Evolutionary conservation across 1,140 invertebrate genomes (phyloP).

Genomic region (Caenorhabditis tropicalis): DNA sequence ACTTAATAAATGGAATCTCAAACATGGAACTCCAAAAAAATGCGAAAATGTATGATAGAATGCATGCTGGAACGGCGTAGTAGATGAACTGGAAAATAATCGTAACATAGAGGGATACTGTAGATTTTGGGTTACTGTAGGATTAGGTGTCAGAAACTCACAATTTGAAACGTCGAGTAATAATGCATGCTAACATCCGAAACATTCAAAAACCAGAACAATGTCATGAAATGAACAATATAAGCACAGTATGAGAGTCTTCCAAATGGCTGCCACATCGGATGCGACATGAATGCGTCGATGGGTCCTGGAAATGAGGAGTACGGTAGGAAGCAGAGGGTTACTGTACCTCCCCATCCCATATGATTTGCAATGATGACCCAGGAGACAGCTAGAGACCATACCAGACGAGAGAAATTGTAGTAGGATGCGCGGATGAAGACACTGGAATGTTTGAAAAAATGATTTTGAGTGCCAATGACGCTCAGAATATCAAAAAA

Average conservation of each 20-base stretch:
- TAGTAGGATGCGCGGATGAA: constrained; percentile 42
- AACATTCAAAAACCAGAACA: constrained; percentile 32
- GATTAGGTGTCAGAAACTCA: too few species aligned
- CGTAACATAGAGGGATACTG: not conserved
- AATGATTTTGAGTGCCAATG: too few species aligned
- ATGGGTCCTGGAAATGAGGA: constrained; percentile 21
- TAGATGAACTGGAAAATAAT: constrained; percentile 43
- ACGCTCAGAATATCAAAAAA: too few species aligned
- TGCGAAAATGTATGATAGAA: constrained; percentile 39
- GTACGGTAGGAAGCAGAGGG: not conserved
- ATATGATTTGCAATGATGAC: constrained; percentile 33
- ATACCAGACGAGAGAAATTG: constrained; percentile 45
- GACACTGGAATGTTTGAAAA: constrained; percentile 13
- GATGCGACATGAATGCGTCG: constrained; percentile 43
- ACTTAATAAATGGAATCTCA: constrained; percentile 46
- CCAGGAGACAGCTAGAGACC: constrained; percentile 15
- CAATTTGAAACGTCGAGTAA: constrained; percentile 16
- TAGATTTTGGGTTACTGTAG: too few species aligned
- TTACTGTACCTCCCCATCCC: constrained; percentile 40
- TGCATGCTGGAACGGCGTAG: constrained; percentile 2
- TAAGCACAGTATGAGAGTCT: constrained; percentile 43
- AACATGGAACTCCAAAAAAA: constrained; percentile 44
- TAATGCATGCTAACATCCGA: not conserved
- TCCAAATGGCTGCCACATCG: constrained; percentile 36
- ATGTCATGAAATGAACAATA: constrained; percentile 33